phyloP scores from a whole-genome alignment of 2,113 vertebrate species.

The Lophius piscatorius region DNA sequence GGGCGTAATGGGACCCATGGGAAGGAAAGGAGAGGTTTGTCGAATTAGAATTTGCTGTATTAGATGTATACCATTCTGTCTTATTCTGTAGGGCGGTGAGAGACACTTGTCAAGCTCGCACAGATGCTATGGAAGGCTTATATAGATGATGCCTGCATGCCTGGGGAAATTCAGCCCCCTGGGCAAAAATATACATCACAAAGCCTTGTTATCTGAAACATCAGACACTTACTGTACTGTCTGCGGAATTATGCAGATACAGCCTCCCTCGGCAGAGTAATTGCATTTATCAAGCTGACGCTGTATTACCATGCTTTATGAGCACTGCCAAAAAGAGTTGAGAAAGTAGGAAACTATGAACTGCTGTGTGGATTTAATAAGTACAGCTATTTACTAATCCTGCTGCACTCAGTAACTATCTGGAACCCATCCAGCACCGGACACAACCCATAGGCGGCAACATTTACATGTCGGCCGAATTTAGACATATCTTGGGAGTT shows the following conservation, averaged over 20 bases:
- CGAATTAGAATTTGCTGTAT: slow-evolving; percentile 68
- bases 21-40: slow-evolving; percentile 84
- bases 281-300: too few relatives aligned
- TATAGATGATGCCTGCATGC: slow-evolving; percentile 54
- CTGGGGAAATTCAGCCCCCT: slow-evolving; percentile 47
- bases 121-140: slow-evolving; percentile 47
- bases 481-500: too few relatives aligned
- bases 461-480: too few relatives aligned
- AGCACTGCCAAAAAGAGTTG: too few relatives aligned
- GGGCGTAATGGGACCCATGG: slow-evolving; percentile 78
- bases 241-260: slow-evolving; percentile 40
- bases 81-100: slow-evolving; percentile 54
- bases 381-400: too few relatives aligned
- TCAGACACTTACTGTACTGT: slow-evolving; percentile 52
- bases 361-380: too few relatives aligned
- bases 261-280: background rate
- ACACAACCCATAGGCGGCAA: too few relatives aligned
- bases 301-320: too few relatives aligned
- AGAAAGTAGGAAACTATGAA: too few relatives aligned
- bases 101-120: slow-evolving; percentile 54
- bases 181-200: slow-evolving; percentile 65
- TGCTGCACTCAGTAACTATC: too few relatives aligned
- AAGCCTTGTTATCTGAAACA: slow-evolving; percentile 51
- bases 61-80: slow-evolving; percentile 72
- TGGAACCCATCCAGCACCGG: too few relatives aligned